Conservation (phyloP, 1,140 invertebrate species). For the Drosophila kanapiae region DNA sequence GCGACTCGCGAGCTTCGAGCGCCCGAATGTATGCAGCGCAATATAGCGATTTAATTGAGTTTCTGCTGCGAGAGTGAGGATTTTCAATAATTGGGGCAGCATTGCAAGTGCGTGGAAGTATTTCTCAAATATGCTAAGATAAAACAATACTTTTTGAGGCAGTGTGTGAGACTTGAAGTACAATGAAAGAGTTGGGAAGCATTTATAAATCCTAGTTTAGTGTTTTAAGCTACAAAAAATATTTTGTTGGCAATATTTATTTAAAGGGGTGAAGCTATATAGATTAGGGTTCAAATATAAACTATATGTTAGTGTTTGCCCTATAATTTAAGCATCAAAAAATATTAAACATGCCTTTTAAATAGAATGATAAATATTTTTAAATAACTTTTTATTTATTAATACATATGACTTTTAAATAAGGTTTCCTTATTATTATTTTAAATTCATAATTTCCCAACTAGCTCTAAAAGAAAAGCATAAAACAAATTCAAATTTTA, state of each 20-base stretch:
- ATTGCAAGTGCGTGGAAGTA: slow-evolving; percentile 30
- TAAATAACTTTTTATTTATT: no score
- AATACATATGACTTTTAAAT: no score
- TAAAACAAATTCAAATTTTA: not conserved
- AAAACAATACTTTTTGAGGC: slow-evolving; percentile 2
- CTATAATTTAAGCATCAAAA: no score
- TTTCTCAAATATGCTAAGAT: slow-evolving; percentile 4
- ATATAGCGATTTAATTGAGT: slow-evolving; percentile 72
- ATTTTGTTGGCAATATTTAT: not conserved
- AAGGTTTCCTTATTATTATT: no score
- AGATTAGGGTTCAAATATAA: not conserved
- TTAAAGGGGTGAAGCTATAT: not conserved
- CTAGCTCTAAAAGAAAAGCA: not conserved
- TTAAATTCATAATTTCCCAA: not conserved
- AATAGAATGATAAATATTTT: no score
- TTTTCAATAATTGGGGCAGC: slow-evolving; percentile 73
- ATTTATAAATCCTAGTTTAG: not conserved
- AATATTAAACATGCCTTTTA: not conserved
- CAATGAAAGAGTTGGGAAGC: no score
- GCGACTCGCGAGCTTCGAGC: slow-evolving; percentile 48
- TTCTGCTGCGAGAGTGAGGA: slow-evolving; percentile 37
- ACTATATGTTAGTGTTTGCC: not conserved
- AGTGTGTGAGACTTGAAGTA: not conserved
- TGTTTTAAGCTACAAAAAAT: not conserved
- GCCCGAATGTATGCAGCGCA: slow-evolving; percentile 66